Evolutionary conservation across 2,888 invertebrate genomes (phyloP).

Genomic region (Matsumyia berberina): DNA sequence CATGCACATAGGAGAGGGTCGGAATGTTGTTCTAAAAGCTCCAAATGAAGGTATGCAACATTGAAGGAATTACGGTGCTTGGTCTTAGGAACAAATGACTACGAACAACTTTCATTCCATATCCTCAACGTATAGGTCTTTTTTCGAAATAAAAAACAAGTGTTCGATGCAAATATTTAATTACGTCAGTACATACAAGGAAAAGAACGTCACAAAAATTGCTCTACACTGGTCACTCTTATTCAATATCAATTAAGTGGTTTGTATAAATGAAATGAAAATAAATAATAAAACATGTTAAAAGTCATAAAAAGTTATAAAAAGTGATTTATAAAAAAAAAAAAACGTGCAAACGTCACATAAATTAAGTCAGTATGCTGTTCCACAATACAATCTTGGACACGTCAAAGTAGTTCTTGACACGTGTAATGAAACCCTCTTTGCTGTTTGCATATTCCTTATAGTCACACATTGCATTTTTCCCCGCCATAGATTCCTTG

Average conservation of each 20-base stretch:
- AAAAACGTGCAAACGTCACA: background rate
- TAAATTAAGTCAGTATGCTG: slow-evolving; percentile 57
- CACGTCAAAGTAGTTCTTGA: slow-evolving; percentile 78
- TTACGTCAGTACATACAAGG: no score
- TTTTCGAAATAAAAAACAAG: no score
- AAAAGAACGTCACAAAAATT: no score
- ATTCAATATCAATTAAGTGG: background rate
- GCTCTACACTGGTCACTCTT: background rate
- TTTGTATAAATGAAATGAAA: slow-evolving; percentile 41
- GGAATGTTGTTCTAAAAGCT: no score
- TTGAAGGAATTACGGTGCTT: no score
- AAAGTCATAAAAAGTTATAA: slow-evolving; percentile 1
- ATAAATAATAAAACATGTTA: slow-evolving; percentile 46
- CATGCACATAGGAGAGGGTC: no score
- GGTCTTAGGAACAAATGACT: no score
- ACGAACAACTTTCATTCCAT: no score
- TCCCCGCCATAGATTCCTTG: slow-evolving; percentile 68
- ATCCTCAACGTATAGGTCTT: no score
- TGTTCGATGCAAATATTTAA: no score
- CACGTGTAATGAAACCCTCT: slow-evolving; percentile 76
- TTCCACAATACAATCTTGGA: slow-evolving; percentile 80
- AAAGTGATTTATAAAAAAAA: slow-evolving; percentile 6
- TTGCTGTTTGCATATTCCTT: slow-evolving; percentile 77
- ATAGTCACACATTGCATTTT: slow-evolving; percentile 81
- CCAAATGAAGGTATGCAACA: no score